Conservation (phyloP, 2,797 vertebrate species). For the Rhinophrynus dorsalis region DNA sequence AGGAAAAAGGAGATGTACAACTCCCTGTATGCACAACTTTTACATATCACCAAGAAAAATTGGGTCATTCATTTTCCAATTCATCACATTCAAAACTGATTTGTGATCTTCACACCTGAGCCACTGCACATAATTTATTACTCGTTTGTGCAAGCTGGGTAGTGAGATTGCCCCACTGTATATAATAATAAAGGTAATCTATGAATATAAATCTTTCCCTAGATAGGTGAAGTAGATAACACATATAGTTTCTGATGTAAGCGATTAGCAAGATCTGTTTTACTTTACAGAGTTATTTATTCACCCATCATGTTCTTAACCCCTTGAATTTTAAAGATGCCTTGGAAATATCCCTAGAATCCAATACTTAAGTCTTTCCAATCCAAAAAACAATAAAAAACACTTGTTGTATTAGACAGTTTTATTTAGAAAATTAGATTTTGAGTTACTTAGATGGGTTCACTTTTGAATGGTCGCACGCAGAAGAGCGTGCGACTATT, state of each 20-base stretch:
- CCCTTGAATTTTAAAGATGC: no score
- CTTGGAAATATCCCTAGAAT: no score
- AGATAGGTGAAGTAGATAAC: not conserved
- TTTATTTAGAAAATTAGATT: no score
- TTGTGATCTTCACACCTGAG: not conserved
- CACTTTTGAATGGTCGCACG: no score
- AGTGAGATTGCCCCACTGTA: not conserved
- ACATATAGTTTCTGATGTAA: constrained; percentile 6
- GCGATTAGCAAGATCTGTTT: no score
- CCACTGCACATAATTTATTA: constrained; percentile 2
- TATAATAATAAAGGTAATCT: not conserved
- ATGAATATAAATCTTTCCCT: constrained; percentile 3
- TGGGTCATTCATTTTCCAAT: not conserved
- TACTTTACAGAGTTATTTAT: no score
- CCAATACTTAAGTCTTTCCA: no score
- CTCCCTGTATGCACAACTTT: not conserved
- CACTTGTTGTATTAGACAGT: no score
- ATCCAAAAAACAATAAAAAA: no score
- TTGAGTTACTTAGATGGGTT: no score
- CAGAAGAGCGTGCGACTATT: no score
- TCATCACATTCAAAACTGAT: constrained; percentile 9
- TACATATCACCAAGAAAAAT: not conserved
- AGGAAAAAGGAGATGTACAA: not conserved
- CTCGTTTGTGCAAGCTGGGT: not conserved
- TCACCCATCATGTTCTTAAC: no score